Evolutionary conservation across 1,140 invertebrate genomes (phyloP).

Genomic region (Alviniconcha marisindica): DNA sequence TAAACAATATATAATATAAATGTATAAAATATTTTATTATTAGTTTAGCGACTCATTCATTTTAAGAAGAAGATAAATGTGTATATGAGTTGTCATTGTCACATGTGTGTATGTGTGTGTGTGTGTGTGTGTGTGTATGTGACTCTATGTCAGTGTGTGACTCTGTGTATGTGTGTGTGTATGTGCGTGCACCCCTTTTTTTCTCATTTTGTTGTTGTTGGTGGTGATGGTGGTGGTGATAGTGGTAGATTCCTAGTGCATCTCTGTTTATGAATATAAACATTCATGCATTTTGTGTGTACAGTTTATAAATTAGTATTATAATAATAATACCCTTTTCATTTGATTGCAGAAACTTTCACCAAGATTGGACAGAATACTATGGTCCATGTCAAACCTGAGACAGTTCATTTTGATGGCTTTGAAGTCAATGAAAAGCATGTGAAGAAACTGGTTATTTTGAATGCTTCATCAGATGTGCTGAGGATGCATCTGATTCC

Average conservation of each 20-base stretch:
- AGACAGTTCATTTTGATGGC: slow-evolving; percentile 73
- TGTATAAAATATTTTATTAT: no score
- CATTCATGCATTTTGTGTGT: neutral
- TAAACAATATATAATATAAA: no score
- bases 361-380: slow-evolving; percentile 72
- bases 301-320: neutral
- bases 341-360: slow-evolving; percentile 47
- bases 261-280: neutral
- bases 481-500: slow-evolving; percentile 75
- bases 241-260: neutral
- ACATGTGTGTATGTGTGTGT: no score
- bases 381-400: slow-evolving; percentile 67
- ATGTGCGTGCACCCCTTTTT: no score
- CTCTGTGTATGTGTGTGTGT: no score
- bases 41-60: no score
- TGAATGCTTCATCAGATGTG: slow-evolving; percentile 74
- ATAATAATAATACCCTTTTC: neutral
- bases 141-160: no score
- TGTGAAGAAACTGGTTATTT: slow-evolving; percentile 62
- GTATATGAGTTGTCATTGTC: no score
- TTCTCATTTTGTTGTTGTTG: neutral
- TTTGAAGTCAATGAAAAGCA: slow-evolving; percentile 72
- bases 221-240: neutral
- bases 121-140: no score
- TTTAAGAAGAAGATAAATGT: no score